A percentile compares a stretch with the other conserved stretches of the same genome.
These are phyloP conservation scores for Omphaloscelis lunosa DNA, from an alignment of 2,888 invertebrate genomes.

Conservation along the genomic window DNA sequence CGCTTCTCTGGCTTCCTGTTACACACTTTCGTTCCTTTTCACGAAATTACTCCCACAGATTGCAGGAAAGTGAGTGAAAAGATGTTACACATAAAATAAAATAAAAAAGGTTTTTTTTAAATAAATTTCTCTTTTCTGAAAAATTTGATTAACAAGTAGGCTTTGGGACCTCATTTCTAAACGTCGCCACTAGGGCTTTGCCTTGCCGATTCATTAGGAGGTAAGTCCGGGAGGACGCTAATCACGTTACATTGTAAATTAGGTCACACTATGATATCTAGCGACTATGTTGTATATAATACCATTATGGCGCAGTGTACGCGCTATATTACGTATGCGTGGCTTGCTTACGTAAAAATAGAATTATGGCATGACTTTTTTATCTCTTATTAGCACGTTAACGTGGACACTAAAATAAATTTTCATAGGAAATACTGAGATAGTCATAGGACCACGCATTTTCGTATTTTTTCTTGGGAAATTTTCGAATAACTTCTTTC, in stretches of 20 bases:
- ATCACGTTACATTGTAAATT: conserved; percentile 34
- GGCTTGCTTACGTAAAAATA: conserved; percentile 32
- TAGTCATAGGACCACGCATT: background rate
- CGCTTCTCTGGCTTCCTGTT: too few relatives aligned
- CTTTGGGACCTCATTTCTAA: background rate
- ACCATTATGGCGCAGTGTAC: conserved; percentile 8
- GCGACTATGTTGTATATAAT: conserved; percentile 1
- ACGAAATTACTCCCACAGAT: too few relatives aligned
- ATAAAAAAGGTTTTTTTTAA: too few relatives aligned
- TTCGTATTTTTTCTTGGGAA: too few relatives aligned
- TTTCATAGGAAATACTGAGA: background rate
- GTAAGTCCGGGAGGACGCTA: conserved; percentile 6
- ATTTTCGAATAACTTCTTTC: too few relatives aligned
- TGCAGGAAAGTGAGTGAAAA: too few relatives aligned
- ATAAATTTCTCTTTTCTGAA: background rate
- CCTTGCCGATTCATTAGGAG: conserved; percentile 31
- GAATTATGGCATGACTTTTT: conserved; percentile 9
- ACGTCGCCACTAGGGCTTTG: conserved; percentile 28
- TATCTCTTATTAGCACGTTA: conserved; percentile 21
- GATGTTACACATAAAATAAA: too few relatives aligned
- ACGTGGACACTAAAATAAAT: background rate
- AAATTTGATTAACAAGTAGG: background rate
- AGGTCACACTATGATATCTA: conserved; percentile 32
- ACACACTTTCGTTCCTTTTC: too few relatives aligned
- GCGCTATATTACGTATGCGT: background rate